Evolutionary conservation across 2,888 invertebrate species (phyloP), one percentile per base, ranked within the genome.

Genomic region (Cryptosula pallasiana): DNA sequence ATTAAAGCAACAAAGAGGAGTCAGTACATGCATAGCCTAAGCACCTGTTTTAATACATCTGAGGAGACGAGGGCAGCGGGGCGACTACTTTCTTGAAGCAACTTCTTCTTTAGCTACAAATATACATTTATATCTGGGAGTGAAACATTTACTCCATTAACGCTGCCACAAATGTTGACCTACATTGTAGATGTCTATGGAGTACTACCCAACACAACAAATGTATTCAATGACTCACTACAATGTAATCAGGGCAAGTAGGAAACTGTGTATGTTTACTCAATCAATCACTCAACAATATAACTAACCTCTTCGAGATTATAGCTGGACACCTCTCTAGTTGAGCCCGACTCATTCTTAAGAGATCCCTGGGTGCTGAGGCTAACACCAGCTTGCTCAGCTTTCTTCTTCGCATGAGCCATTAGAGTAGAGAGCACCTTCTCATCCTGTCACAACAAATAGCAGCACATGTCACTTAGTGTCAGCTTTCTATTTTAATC

Each of bases 381-480:
- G 27, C 32, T 63, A 32, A 63, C 63, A 13, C 63, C 63, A 34
- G 63, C 27, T 63, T 63, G 20, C 2, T 63, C 63, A 63, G 63
- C 63, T 29, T 63, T 63, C 63, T 63, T 63, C 13, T 29, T 32
- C 13, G 63, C 63, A 63, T 63, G 63, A 3, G 63, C 9, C 32
- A 29, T 63, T 13, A 63, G 63, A n/a, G 13, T 13, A 29, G 63
- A 63, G 63, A 29, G 63, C 5, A 63, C 63, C 9, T 27, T 63
- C n/a, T 63, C 63, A 63, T 63, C 63, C 63, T 63, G 23, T 3
- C 9, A 63, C 9, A 25, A 57, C 13, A 57, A 45, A 45, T 20
- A 45, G 45, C n/a, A n/a, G n/a, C n/a, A n/a, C n/a, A n/a, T n/a
- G n/a, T n/a, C n/a, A n/a, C n/a, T n/a, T n/a, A n/a, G n/a, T n/a